Conservation (phyloP, 2,888 invertebrate species). For the Callosobruchus maculatus region DNA sequence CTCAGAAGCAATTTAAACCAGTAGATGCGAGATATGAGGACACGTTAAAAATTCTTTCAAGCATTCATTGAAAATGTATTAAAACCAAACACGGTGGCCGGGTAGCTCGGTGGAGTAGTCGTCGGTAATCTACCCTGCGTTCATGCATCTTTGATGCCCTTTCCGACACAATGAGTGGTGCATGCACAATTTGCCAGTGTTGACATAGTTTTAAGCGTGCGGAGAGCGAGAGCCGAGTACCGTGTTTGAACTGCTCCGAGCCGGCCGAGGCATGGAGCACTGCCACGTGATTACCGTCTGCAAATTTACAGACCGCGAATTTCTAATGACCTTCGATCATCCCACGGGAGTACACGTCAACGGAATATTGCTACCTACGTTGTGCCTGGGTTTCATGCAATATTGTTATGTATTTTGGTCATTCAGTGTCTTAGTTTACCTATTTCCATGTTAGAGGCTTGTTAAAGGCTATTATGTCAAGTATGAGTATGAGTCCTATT, state of each 20-base stretch:
- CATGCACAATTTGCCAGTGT: conserved; percentile 51
- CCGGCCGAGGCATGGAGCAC: not conserved
- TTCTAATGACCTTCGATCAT: not conserved
- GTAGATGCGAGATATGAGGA: conserved; percentile 28
- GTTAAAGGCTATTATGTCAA: too few species aligned
- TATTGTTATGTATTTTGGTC: not conserved
- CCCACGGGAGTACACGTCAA: not conserved
- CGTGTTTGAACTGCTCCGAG: conserved; percentile 20
- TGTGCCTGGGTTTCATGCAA: not conserved
- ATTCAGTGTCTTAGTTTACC: not conserved
- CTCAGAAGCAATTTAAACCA: conserved; percentile 21
- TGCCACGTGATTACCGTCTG: conserved; percentile 25
- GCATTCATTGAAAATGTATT: conserved; percentile 50
- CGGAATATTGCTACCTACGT: not conserved
- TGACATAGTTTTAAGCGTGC: conserved; percentile 49
- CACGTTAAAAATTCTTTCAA: conserved; percentile 40
- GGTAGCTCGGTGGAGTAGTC: conserved; percentile 6
- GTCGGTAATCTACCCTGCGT: conserved; percentile 1
- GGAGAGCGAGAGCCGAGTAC: conserved; percentile 28
- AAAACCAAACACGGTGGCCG: conserved; percentile 44
- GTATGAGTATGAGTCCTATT: too few species aligned
- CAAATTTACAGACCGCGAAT: conserved; percentile 34
- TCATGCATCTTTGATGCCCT: not conserved
- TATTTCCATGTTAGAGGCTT: too few species aligned
- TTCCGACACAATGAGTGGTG: conserved; percentile 43